phyloP scores from a whole-genome alignment of 2,888 invertebrate species.

The Rhodophaea formosa region DNA sequence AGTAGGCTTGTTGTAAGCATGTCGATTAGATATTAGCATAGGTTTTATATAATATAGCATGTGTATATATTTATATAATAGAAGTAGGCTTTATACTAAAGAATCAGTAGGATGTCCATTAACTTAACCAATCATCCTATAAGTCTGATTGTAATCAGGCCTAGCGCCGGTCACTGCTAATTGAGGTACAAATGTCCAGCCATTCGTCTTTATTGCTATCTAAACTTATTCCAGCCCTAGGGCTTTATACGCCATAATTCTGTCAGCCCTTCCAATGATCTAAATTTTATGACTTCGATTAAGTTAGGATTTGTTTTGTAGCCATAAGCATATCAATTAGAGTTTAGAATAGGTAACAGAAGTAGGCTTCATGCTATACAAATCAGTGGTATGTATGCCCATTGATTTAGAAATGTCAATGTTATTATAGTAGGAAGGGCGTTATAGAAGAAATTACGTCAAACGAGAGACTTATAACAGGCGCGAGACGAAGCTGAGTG shows the following conservation, averaged over 20 bases:
- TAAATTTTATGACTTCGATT: constrained; percentile 3
- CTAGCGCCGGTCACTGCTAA: constrained; percentile 32
- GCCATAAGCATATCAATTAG: not conserved
- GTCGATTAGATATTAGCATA: not conserved
- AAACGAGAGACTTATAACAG: no score
- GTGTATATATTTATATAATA: no score
- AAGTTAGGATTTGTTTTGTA: not conserved
- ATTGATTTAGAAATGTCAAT: no score
- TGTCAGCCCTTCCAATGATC: constrained; percentile 11
- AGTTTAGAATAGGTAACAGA: no score
- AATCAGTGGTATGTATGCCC: no score
- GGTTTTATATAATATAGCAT: constrained; percentile 10
- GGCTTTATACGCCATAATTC: constrained; percentile 25
- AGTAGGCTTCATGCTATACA: no score
- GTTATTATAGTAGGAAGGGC: no score
- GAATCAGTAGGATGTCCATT: no score
- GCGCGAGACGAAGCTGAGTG: no score
- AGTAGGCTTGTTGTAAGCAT: not conserved
- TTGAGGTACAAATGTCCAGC: constrained; percentile 45
- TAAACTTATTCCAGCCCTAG: constrained; percentile 39
- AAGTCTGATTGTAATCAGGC: constrained; percentile 3
- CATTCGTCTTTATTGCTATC: constrained; percentile 49
- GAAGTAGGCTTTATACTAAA: no score
- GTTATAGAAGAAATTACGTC: no score
- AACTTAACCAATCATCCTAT: constrained; percentile 12